Evolutionary conservation across 2,113 vertebrate species (phyloP), one percentile per base, ranked within the genome.

Genomic region (Brachionichthys hirsutus): DNA sequence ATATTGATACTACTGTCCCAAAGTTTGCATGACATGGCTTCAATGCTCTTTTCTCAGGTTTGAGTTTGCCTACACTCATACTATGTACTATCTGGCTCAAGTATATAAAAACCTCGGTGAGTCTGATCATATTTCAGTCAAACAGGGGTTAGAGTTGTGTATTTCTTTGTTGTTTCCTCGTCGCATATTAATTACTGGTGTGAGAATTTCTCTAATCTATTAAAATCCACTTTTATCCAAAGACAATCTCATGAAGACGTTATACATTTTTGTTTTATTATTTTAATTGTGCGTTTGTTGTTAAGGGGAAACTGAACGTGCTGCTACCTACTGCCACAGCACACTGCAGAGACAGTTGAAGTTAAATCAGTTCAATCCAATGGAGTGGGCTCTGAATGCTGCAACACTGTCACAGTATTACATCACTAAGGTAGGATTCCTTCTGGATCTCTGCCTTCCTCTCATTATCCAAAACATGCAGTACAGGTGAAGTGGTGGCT

Each of bases 351-450:
- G 97, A 53, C 97, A 99, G 83, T 90, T 99, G 1, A 90, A 96
- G 61, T 93, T 95, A 62, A 93, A 91, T 35, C 93, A 95, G 84
- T 99, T 95, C 87, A 91, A 86, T 44, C 96, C 97, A 0, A 89
- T 98, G 18, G 97, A 99, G 54, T 99, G 97, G 96, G 95, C 97
- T 24, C 92, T 98, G 69, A 99, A 99, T 13, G 96, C 97, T 54
- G 95, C 97, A 7, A 97, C 95, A 0, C 77, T 99, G 34, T 99
- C 97, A 2, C 97, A 98, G 51, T 98, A 97, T 86, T 99, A 98
- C 46, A 94, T 99, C 75, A 94, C 93, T 22, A 95, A 97, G 94
- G 95, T 97, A 85, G 18, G 52, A 0, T 22, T n/a, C n/a, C n/a
- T n/a, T 40, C 2, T 14, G 3, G 0, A 12, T 44, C 13, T 12